A percentile compares a stretch with the other conserved stretches of the same genome.
Evolutionary conservation across 2,797 vertebrate species (phyloP).

Genomic region (Paratrypauchen microcephalus): DNA sequence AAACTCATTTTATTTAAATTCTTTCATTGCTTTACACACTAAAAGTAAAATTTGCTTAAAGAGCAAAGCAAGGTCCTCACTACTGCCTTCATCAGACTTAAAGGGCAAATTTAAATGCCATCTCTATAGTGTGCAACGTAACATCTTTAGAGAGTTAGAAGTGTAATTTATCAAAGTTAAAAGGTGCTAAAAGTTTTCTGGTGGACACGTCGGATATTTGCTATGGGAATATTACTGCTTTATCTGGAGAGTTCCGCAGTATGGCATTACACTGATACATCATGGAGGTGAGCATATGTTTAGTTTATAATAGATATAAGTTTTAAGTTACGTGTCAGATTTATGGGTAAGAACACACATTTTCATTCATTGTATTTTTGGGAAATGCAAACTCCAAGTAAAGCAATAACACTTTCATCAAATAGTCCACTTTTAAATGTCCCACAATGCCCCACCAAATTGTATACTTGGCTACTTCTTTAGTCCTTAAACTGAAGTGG

Average conservation of each 20-base stretch:
- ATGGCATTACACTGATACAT: too few relatives aligned
- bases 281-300: too few relatives aligned
- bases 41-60: neutral
- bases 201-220: too few relatives aligned
- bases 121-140: neutral
- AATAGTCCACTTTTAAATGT: neutral
- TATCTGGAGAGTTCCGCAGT: too few relatives aligned
- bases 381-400: too few relatives aligned
- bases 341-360: too few relatives aligned
- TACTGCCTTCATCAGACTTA: neutral
- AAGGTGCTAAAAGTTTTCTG: too few relatives aligned
- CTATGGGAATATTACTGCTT: too few relatives aligned
- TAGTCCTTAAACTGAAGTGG: slow-evolving; percentile 5
- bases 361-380: too few relatives aligned
- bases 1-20: neutral
- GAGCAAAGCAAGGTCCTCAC: neutral
- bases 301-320: too few relatives aligned
- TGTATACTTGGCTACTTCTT: neutral
- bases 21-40: neutral
- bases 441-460: neutral
- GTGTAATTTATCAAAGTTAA: too few relatives aligned
- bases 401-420: neutral
- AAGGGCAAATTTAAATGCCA: neutral
- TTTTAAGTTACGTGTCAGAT: too few relatives aligned
- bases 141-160: neutral